Base-by-base conservation (phyloP, 2,113 vertebrate species). In the Vidua chalybeata region DNA sequence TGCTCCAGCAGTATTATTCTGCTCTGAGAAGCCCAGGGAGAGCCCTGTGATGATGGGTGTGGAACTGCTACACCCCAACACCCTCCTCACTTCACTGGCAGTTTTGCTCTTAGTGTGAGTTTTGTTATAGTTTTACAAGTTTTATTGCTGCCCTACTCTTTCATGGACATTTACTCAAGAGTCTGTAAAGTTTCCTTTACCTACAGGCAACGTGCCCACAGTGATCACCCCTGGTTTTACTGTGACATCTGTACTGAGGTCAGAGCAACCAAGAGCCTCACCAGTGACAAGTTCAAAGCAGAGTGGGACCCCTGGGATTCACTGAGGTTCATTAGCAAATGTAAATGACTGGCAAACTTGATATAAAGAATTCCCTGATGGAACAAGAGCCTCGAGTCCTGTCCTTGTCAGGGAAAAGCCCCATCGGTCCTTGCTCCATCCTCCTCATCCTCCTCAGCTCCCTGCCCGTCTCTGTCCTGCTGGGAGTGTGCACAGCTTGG, bases 401-500 rank as follows among this genome's bases (percentile, higher is more conserved):
- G 35, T 8, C 4, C 13, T 48, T 64, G 49, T 43, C 21, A 11
- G 35, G 33, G 22, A 62, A 54, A n/a, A 48, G 31, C 54, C 27
- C 12, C 6, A 1, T 1, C 2, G 0, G 4, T 22, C 67, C 28
- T 45, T 63, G 35, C 37, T 84, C 30, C 46, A 21, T 69, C 33
- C 31, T 58, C 21, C 17, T 58, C 63, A 20, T 55, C 39, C 10
- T 68, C 35, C 6, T 0, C 54, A n/a, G 59, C 33, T 81, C 31
- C 67, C 56, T 43, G n/a, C 28, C 21, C 7, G 0, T 22, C n/a
- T 31, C 71, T 21, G 22, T n/a, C 69, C 56, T 51, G 13, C 58
- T 4, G 41, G 73, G 31, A 59, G 0, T 1, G 0, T 8, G 16
- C 2, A 0, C 7, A 35, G 26, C 13, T 67, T 10, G 5, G 28